Base-by-base conservation (phyloP, 2,113 vertebrate genomes). In the Phrynosoma blainvillii region DNA sequence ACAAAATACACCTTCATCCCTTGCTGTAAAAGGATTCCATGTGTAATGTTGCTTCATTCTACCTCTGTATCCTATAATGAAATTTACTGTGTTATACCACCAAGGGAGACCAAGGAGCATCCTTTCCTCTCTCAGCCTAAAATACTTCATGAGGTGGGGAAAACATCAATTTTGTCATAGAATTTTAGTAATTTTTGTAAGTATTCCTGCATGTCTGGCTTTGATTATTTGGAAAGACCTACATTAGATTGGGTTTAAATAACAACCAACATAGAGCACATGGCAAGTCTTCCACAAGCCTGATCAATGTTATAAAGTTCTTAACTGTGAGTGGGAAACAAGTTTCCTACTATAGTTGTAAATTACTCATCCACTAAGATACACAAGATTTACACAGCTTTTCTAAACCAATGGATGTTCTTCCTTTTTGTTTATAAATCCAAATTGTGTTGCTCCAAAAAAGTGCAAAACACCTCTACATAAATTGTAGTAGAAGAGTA, bases 371-470 rank as follows among this genome's bases (percentile, higher is more conserved):
- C 92, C 79, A 84, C 1, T 62, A 74, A 86, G 42, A 66, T 86
- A 62, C 1, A n/a, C 1, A 1, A 62, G 88, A 87, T 82, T 93
- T 71, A 88, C 6, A 16, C 74, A 89, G 3, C 82, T 93, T n/a
- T 75, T 95, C 82, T 10, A 90, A 92, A 92, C 9, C 85, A 0
- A 10, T 18, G 4, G 56, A 81, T 91, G 42, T 91, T 94, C 36
- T 6, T 91, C 77, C 90, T 4, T 79, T 92, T 93, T 95, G 14
- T 90, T 94, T 93, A 93, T 92, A 54, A 47, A 91, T 59, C 65
- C 59, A 94, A 91, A 92, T 73, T 1, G 80, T 93, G 91, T 93
- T 93, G 52, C 88, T 93, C 47, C 86, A 90, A 85, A 90, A 79
- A 47, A 90, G 83, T 89, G 4, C 73, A 91, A 80, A 87, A 89